Conservation (phyloP, 1,140 invertebrate genomes). For the Cydia fagiglandana region DNA sequence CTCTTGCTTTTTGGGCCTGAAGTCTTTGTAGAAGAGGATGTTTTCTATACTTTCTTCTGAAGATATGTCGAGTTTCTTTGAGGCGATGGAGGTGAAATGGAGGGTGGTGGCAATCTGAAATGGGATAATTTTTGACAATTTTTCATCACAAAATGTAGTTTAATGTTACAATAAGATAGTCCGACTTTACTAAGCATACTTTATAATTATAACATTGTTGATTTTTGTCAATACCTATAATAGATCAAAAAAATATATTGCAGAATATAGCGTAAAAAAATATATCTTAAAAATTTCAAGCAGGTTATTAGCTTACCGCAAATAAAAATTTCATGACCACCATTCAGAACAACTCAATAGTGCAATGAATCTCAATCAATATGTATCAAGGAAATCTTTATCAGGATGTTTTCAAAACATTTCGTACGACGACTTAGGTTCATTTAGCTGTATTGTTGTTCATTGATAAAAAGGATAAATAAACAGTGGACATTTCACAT, state of each 20-base stretch:
- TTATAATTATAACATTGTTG: too few species aligned
- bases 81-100: conserved; percentile 42
- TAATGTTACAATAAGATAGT: background rate
- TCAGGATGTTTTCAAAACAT: conserved; percentile 15
- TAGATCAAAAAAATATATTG: too few species aligned
- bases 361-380: background rate
- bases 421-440: background rate
- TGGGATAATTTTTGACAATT: background rate
- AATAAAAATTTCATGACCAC: conserved; percentile 23
- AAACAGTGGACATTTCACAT: background rate
- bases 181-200: too few species aligned
- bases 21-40: conserved; percentile 67
- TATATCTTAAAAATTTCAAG: background rate
- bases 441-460: background rate
- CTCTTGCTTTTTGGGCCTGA: conserved; percentile 49
- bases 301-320: background rate
- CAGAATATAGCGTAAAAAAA: too few species aligned
- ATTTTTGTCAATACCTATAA: too few species aligned
- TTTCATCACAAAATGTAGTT: background rate
- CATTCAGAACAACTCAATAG: background rate
- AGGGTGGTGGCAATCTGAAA: conserved; percentile 46
- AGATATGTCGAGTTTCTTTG: conserved; percentile 49
- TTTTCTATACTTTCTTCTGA: conserved; percentile 69
- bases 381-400: conserved; percentile 13
- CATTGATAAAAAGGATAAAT: background rate